These are phyloP conservation scores for Salticus scenicus DNA, from an alignment of 2,888 invertebrate species.

Conservation along the genomic window DNA sequence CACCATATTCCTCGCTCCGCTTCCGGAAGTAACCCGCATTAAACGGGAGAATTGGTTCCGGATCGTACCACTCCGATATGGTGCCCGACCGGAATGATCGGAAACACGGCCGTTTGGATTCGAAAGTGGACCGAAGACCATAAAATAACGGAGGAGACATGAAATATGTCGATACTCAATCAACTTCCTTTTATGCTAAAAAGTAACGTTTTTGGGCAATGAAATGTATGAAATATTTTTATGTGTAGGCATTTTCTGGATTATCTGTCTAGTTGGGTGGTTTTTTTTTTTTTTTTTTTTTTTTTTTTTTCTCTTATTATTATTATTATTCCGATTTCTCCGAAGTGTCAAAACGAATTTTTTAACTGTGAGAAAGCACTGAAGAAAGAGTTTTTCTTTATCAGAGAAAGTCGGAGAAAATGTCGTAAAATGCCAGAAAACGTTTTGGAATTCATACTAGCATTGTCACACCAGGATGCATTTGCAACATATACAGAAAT, in stretches of 20 bases:
- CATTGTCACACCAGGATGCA: too few species aligned
- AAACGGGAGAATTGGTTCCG: constrained; percentile 52
- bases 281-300: too few species aligned
- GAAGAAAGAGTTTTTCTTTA: too few species aligned
- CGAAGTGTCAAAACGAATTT: neutral
- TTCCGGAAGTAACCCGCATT: constrained; percentile 62
- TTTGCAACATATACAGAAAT: too few species aligned
- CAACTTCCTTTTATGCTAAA: constrained; percentile 40
- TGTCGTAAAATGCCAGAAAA: too few species aligned
- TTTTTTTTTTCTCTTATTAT: too few species aligned
- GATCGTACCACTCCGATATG: constrained; percentile 23
- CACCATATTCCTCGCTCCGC: neutral
- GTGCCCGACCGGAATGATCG: constrained; percentile 19
- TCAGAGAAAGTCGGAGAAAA: too few species aligned
- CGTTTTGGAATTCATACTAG: too few species aligned
- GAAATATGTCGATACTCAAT: constrained; percentile 41
- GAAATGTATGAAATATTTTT: neutral
- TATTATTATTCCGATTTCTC: neutral
- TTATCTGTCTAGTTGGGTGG: constrained; percentile 3
- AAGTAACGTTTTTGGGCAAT: neutral
- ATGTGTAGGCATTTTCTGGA: neutral
- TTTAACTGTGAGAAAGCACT: constrained; percentile 4
- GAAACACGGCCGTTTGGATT: constrained; percentile 62
- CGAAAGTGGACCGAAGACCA: constrained; percentile 61
- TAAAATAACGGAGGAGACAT: constrained; percentile 17